These are phyloP conservation scores for Cydia strobilella DNA, from an alignment of 1,140 invertebrate genomes.

Conservation along the genomic window DNA sequence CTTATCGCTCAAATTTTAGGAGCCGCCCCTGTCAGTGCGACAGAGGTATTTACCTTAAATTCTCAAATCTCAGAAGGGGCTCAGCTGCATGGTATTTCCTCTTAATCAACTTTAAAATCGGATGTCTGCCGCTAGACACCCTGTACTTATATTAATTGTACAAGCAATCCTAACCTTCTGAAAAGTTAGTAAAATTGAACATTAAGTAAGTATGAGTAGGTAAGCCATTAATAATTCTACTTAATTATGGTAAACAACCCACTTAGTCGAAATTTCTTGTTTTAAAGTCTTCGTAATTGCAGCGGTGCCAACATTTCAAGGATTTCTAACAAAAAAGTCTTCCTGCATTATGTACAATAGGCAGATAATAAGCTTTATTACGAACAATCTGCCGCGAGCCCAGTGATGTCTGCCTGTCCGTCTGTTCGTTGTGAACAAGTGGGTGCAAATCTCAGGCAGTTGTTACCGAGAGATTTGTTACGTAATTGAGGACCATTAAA, in stretches of 20 bases:
- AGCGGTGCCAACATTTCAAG: conserved; percentile 41
- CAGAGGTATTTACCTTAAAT: no score
- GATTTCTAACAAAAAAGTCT: conserved; percentile 59
- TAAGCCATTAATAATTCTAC: background rate
- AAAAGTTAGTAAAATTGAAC: no score
- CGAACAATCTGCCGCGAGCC: conserved; percentile 48
- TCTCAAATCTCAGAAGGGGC: no score
- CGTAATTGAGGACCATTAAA: conserved; percentile 43
- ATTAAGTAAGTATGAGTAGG: background rate
- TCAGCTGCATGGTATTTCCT: no score
- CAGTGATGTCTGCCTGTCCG: conserved; percentile 18
- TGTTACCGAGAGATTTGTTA: conserved; percentile 33
- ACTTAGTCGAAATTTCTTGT: conserved; percentile 1
- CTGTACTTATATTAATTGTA: no score
- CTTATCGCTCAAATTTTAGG: no score
- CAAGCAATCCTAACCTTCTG: no score
- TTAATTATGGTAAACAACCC: background rate
- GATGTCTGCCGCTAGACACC: no score
- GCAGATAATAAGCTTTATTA: conserved; percentile 56
- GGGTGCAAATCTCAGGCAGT: conserved; percentile 24
- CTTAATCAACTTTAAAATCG: no score
- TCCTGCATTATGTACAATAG: conserved; percentile 54
- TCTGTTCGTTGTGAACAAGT: conserved; percentile 30
- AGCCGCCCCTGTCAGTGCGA: no score
- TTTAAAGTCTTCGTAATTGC: conserved; percentile 30